Base-by-base conservation (phyloP, 2,797 vertebrate species). In the Hephaestus fuliginosus region DNA sequence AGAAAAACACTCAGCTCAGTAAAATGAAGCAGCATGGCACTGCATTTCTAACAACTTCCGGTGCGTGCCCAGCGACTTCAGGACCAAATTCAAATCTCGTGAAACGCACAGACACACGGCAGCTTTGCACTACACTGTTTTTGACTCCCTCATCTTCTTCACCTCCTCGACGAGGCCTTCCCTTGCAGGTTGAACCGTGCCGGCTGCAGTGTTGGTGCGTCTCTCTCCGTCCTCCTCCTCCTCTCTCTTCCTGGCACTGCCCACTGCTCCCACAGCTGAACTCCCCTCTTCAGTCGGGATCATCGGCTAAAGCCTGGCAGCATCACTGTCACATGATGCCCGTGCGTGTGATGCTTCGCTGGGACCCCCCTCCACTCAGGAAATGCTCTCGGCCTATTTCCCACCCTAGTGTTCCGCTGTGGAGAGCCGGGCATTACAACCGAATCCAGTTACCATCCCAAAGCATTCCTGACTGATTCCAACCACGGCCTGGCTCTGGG, bases 301-400 rank as follows among this genome's bases (percentile, higher is more conserved):
- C 90, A 90, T 56, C 80, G 88, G 82, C 91, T 90, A 62, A 69
- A 88, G 78, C 84, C 91, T 95, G 94, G 92, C 91, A 91, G 85
- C 74, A 89, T 88, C 73, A 53, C 76, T 90, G 92, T 94, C 93
- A 95, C 89, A 92, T 76, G 91, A 95, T 94, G 93, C 94, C 89
- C 90, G 89, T 89, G 89, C 90, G 48, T 91, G 92, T 93, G 93
- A 96, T 94, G 94, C 95, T 95, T 95, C 88, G 48, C 93, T 95
- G 91, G 93, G 95, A 96, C 95, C 95, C 94, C 94, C 95, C 90
- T 91, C 70, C 76, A 82, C 90, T 94, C 93, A 95, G 94, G 95
- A 96, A 96, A 95, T 93, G 93, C 92, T 93, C 84, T 90, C 85
- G 87, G 93, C 91, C 87, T 91, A 94, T 94, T 95, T 93, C 94